phyloP scores from a whole-genome alignment of 2,113 vertebrate species.

The Pluvialis apricaria region DNA sequence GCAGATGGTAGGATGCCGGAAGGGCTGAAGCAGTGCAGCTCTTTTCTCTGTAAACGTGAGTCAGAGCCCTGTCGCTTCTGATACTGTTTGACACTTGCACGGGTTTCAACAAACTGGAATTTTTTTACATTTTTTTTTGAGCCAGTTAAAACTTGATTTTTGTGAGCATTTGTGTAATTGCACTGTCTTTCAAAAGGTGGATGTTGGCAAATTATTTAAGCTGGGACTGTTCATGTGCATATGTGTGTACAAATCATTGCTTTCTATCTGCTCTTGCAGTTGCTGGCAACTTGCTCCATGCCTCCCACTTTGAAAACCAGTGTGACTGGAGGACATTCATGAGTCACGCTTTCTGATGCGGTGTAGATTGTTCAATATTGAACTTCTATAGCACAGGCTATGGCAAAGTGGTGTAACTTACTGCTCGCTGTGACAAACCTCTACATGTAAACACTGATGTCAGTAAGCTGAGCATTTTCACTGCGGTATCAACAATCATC shows the following conservation, averaged over 20 bases:
- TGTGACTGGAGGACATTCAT: conserved; percentile 26
- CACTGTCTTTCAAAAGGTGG: neutral
- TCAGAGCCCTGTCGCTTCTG: conserved; percentile 24
- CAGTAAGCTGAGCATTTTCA: neutral
- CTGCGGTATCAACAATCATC: neutral
- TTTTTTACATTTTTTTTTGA: neutral
- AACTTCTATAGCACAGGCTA: neutral
- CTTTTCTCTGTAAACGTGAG: conserved; percentile 44
- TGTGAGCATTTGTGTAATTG: neutral
- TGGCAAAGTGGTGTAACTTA: neutral
- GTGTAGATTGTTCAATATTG: conserved; percentile 29
- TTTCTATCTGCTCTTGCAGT: neutral
- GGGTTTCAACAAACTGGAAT: conserved; percentile 4
- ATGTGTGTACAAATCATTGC: neutral
- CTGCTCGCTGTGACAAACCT: neutral
- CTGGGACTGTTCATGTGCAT: neutral
- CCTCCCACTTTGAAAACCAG: conserved; percentile 6
- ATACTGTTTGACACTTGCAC: neutral
- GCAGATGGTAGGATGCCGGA: conserved; percentile 41
- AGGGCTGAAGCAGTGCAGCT: conserved; percentile 13
- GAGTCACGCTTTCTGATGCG: neutral
- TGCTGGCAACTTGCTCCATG: conserved; percentile 7
- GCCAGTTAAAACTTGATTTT: neutral
- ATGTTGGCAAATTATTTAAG: neutral
- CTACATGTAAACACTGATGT: neutral